phyloP scores from a whole-genome alignment of 2,797 vertebrate species.

The Benthosema pterotum region DNA sequence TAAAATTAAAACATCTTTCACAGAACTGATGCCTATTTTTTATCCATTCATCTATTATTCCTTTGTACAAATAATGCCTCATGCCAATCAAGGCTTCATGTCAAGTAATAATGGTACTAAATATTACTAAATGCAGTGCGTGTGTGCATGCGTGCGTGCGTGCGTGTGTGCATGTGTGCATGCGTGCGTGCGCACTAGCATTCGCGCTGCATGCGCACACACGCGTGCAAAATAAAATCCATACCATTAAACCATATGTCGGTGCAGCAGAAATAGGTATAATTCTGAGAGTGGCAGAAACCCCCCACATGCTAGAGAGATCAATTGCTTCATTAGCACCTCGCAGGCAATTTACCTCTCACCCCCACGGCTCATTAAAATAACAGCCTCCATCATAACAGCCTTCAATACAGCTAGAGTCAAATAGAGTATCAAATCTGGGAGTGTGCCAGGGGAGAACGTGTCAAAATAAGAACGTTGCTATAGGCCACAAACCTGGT shows the following conservation, averaged over 20 bases:
- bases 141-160: not conserved
- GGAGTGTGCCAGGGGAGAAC: conserved; percentile 65
- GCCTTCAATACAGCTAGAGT: conserved; percentile 60
- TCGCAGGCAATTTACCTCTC: conserved; percentile 63
- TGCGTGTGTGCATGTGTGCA: not conserved
- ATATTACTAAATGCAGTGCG: not conserved
- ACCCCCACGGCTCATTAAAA: conserved; percentile 68
- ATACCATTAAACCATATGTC: conserved; percentile 33
- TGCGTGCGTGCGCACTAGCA: not conserved
- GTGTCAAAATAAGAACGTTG: conserved; percentile 73
- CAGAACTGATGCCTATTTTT: too few relatives aligned
- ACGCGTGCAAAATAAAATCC: conserved; percentile 48
- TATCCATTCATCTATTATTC: too few relatives aligned
- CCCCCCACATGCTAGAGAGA: conserved; percentile 46
- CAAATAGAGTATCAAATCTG: conserved; percentile 62
- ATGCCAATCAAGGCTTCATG: not conserved
- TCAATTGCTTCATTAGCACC: conserved; percentile 70
- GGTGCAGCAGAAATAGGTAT: conserved; percentile 26
- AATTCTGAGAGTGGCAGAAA: conserved; percentile 33
- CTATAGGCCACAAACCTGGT: too few relatives aligned
- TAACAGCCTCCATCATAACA: conserved; percentile 56
- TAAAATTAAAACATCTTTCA: too few relatives aligned
- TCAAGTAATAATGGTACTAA: too few relatives aligned
- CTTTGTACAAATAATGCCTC: too few relatives aligned
- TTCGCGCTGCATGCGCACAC: too few relatives aligned